Base-by-base conservation (phyloP, 2,888 invertebrate species). In the Amblyjoppa fuscipennis region DNA sequence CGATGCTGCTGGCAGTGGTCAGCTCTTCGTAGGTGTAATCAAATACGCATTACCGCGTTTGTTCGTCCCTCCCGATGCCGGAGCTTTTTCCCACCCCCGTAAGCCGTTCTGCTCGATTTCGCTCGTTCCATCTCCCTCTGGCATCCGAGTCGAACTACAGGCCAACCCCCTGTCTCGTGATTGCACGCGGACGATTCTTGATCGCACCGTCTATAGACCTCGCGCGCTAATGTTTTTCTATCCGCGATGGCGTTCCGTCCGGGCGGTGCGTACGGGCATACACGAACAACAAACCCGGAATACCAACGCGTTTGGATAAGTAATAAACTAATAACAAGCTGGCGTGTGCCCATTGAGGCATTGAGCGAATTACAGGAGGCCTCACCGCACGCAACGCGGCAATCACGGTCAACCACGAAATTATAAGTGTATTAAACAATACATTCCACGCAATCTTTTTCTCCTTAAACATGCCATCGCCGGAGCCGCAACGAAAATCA, bases 41-140 rank as follows among this genome's bases (percentile, higher is more conserved):
- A 93, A 93, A 93, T 93, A 91, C 90, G 86, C 92, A 93, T 93
- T 93, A 93, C 91, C 90, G 85, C 88, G 87, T 87, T 49, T 49
- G 88, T 87, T 80, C 89, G 85, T 86, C 81, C 82, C 84, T 79
- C 69, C 78, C 74, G 64, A 64, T 64, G 53, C 34, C 51, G 80
- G 73, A 82, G 69, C 82, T 86, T 84, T 86, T 84, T 86, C 76
- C 79, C 85, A 81, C 76, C 84, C 82, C 85, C 85, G 41, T 74
- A 83, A 83, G 81, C 81, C 88, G 87, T 86, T 78, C 75, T 78
- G 73, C 83, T 73, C 81, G 75, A 71, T 82, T 75, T 71, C 56
- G 73, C 73, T 70, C 25, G 41, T 74, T 70, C 38, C 51, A 56
- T 81, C 64, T 73, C 70, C 11, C 61, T 74, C 74, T 13, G 25